These are phyloP conservation scores for Ciconia stormi DNA, from an alignment of 2,113 vertebrate genomes.

Conservation along the genomic window DNA sequence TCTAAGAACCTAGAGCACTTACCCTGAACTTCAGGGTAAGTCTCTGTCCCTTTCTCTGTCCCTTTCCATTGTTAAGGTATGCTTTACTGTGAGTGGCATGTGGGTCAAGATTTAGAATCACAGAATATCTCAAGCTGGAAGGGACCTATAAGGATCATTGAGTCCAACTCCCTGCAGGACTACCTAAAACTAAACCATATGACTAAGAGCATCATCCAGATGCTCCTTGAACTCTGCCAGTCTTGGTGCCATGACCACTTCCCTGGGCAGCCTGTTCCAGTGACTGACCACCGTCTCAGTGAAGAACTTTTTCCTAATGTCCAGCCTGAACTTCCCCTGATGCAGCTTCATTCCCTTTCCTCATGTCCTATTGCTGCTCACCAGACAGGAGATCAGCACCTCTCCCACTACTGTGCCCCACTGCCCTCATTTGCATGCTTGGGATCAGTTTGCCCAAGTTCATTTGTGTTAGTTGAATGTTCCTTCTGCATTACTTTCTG, in stretches of 20 bases:
- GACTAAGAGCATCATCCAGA: accelerated
- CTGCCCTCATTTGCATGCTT: background rate
- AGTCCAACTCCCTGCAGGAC: background rate
- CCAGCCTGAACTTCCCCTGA: background rate
- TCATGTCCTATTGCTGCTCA: accelerated
- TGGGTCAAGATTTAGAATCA: background rate
- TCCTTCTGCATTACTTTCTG: background rate
- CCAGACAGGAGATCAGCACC: background rate
- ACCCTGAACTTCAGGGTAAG: background rate
- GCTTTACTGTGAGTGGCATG: background rate
- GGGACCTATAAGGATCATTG: background rate
- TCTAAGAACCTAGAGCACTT: background rate
- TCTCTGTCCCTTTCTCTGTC: background rate
- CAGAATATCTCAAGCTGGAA: background rate
- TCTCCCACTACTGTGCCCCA: accelerated
- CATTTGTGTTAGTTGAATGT: background rate
- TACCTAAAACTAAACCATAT: background rate
- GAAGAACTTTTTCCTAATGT: background rate
- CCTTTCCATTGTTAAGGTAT: background rate
- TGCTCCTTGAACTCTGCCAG: background rate
- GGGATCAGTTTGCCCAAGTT: background rate
- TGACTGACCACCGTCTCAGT: accelerated
- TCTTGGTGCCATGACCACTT: background rate
- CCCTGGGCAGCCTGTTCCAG: background rate
- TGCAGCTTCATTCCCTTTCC: background rate